Conservation (phyloP, 2,888 invertebrate genomes). For the Agriotes lineatus region DNA sequence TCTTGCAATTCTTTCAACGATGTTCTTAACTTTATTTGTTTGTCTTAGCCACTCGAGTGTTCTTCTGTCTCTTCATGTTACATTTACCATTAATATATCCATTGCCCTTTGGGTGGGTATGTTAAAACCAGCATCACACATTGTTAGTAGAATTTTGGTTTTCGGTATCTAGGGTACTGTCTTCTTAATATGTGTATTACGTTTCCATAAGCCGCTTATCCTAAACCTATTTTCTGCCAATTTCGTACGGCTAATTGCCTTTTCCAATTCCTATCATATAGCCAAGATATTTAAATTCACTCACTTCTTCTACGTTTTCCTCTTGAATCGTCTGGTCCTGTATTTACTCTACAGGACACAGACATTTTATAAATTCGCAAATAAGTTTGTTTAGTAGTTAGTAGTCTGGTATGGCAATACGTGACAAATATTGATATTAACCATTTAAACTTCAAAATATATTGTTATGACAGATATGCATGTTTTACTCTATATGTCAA, state of each 20-base stretch:
- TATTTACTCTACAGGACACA: no score
- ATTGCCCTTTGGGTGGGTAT: background rate
- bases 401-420: no score
- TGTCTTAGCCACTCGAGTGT: background rate
- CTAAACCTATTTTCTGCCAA: background rate
- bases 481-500: background rate
- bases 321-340: no score
- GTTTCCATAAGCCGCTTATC: background rate
- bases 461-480: no score
- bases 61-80: background rate
- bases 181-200: background rate
- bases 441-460: no score
- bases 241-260: background rate
- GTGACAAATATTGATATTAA: no score
- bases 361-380: no score
- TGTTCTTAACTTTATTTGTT: background rate
- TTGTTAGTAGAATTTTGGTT: background rate
- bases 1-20: background rate
- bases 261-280: background rate
- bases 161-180: background rate
- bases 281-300: background rate
- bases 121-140: background rate
- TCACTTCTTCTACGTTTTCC: no score
- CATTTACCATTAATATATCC: background rate
- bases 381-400: no score